phyloP scores from a whole-genome alignment of 2,113 vertebrate species.

The Oncorhynchus kisutch region DNA sequence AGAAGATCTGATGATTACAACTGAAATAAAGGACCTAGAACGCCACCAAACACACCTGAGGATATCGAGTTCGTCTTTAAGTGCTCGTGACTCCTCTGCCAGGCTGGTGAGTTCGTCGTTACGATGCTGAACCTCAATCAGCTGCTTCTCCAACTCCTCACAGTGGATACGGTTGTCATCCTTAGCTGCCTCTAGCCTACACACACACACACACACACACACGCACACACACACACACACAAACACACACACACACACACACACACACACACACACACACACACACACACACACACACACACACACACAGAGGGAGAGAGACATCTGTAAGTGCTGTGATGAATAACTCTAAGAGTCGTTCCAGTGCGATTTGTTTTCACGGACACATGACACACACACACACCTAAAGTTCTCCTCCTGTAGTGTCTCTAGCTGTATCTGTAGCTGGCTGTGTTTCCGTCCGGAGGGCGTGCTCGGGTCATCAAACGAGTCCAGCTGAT shows the following conservation, averaged over 20 bases:
- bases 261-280: neutral
- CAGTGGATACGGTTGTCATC: constrained; percentile 97
- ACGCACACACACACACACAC: too few relatives aligned
- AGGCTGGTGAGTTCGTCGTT: constrained; percentile 91
- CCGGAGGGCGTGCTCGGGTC: constrained; percentile 86
- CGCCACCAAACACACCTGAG: constrained; percentile 75
- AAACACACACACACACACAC: too few relatives aligned
- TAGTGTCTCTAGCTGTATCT: constrained; percentile 87
- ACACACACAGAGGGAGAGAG: too few relatives aligned
- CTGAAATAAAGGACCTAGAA: neutral
- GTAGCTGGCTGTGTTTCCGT: constrained; percentile 87
- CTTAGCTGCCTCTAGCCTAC: constrained; percentile 93
- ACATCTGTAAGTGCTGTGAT: neutral
- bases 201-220: neutral
- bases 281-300: neutral
- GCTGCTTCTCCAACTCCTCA: constrained; percentile 92
- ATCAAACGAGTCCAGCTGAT: constrained; percentile 90
- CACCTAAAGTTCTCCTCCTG: constrained; percentile 98
- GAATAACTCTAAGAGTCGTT: neutral
- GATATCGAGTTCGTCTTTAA: constrained; percentile 94
- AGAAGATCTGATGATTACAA: neutral
- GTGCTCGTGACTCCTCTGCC: constrained; percentile 91
- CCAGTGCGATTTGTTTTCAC: neutral
- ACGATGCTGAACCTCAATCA: constrained; percentile 92
- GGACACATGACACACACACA: neutral